phyloP scores from a whole-genome alignment of 2,797 vertebrate genomes.

The Lithobates sylvaticus region DNA sequence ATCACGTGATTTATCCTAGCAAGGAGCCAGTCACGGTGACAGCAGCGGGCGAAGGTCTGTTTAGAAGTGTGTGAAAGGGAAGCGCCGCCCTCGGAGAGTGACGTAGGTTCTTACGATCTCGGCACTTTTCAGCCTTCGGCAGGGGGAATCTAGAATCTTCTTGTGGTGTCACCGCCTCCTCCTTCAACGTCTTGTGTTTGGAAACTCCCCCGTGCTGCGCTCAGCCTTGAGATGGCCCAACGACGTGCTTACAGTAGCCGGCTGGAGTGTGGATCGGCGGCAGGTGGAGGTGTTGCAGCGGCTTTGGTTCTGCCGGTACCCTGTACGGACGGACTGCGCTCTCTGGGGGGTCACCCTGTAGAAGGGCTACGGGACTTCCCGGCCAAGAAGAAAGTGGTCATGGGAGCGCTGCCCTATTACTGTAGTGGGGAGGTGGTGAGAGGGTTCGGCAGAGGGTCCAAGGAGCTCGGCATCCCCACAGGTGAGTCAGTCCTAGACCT shows the following conservation, averaged over 20 bases:
- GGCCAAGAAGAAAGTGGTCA: slow-evolving; percentile 56
- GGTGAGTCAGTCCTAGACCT: slow-evolving; percentile 75
- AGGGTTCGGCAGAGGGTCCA: slow-evolving; percentile 94
- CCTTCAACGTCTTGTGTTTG: not conserved
- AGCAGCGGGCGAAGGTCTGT: not conserved
- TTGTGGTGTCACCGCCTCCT: not conserved
- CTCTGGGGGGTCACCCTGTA: not conserved
- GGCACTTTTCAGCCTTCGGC: not conserved
- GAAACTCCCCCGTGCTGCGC: slow-evolving; percentile 13
- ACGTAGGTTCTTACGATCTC: slow-evolving; percentile 19
- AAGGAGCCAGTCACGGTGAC: slow-evolving; percentile 15
- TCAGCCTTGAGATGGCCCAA: slow-evolving; percentile 40
- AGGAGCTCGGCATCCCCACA: slow-evolving; percentile 92
- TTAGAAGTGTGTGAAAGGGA: not conserved
- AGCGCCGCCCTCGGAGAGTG: slow-evolving; percentile 12
- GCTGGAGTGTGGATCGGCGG: slow-evolving; percentile 9
- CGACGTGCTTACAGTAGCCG: slow-evolving; percentile 37
- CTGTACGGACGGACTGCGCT: slow-evolving; percentile 1
- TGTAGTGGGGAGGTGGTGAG: slow-evolving; percentile 89
- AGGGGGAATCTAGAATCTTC: slow-evolving; percentile 35
- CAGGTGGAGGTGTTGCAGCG: too few relatives aligned
- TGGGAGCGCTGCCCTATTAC: slow-evolving; percentile 90
- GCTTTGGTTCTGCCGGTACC: not conserved
- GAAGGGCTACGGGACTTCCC: not conserved
- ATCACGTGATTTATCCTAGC: slow-evolving; percentile 29